A percentile compares a stretch with the other conserved stretches of the same genome.
phyloP scores from a whole-genome alignment of 2,113 vertebrate species.

The Nothoprocta perdicaria region DNA sequence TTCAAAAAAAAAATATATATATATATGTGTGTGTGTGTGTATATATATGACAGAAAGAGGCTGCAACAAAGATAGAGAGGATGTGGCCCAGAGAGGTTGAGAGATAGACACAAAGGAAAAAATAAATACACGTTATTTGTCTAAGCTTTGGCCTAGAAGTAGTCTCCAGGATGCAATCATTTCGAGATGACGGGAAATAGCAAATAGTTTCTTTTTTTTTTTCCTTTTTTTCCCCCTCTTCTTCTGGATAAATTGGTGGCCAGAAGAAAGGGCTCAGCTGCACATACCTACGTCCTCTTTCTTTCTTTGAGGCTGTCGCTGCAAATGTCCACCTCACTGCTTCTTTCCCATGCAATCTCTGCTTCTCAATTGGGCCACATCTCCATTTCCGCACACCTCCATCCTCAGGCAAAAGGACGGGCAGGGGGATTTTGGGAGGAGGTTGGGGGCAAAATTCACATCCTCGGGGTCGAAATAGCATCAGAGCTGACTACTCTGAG shows the following conservation, averaged over 20 bases:
- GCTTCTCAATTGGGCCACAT: background rate
- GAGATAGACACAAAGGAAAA: constrained; percentile 43
- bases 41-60: background rate
- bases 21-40: no score
- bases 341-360: background rate
- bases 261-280: constrained; percentile 11
- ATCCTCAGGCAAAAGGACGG: background rate
- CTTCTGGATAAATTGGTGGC: constrained; percentile 22
- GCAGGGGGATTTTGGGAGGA: background rate
- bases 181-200: background rate
- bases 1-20: background rate
- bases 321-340: background rate
- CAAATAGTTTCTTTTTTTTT: constrained; percentile 57
- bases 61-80: background rate
- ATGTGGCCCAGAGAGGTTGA: constrained; percentile 35
- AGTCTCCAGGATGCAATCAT: constrained; percentile 63
- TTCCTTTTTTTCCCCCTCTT: background rate
- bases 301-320: background rate
- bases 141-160: constrained; percentile 54
- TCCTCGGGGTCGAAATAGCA: background rate
- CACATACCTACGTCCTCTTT: background rate
- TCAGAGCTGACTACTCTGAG: background rate
- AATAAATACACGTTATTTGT: constrained; percentile 54
- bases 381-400: background rate
- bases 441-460: background rate